These are phyloP conservation scores for Smutsia temminckii DNA, from an alignment of 2,797 vertebrate species.

Conservation along the genomic window DNA sequence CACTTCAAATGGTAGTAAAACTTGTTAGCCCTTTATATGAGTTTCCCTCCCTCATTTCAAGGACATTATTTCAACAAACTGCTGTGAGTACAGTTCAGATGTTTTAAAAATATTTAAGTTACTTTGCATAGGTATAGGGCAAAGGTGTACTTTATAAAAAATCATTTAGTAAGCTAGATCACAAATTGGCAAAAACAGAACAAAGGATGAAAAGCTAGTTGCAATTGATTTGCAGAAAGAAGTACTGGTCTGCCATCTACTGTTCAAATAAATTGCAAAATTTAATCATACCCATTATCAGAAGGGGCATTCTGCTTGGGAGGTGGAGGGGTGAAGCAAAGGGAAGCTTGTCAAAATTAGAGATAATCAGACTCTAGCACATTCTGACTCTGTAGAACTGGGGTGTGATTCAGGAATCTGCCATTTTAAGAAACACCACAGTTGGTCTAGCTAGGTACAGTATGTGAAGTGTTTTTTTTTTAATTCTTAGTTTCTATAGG, in stretches of 20 bases:
- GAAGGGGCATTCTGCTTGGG: neutral
- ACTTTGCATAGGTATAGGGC: neutral
- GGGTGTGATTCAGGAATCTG: neutral
- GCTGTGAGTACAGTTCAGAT: neutral
- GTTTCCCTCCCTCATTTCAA: neutral
- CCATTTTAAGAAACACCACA: neutral
- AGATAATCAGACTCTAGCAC: neutral
- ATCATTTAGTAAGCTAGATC: neutral
- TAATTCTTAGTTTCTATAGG: neutral
- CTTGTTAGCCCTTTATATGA: neutral
- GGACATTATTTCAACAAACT: neutral
- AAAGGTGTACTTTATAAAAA: neutral
- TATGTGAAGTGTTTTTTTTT: neutral
- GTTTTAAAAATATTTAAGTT: neutral
- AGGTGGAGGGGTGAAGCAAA: neutral
- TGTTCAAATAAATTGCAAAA: neutral
- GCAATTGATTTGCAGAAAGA: neutral
- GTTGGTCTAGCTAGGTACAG: neutral
- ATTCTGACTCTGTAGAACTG: neutral
- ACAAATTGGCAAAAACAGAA: neutral
- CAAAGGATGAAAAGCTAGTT: neutral
- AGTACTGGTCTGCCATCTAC: slow-evolving; percentile 45
- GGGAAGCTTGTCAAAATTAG: neutral
- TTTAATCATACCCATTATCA: neutral
- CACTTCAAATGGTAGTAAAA: no score